Percentiles rank a stretch among this genome's conserved stretches.
Evolutionary conservation across 1,140 invertebrate genomes (phyloP).

Genomic region (Elysia chlorotica): DNA sequence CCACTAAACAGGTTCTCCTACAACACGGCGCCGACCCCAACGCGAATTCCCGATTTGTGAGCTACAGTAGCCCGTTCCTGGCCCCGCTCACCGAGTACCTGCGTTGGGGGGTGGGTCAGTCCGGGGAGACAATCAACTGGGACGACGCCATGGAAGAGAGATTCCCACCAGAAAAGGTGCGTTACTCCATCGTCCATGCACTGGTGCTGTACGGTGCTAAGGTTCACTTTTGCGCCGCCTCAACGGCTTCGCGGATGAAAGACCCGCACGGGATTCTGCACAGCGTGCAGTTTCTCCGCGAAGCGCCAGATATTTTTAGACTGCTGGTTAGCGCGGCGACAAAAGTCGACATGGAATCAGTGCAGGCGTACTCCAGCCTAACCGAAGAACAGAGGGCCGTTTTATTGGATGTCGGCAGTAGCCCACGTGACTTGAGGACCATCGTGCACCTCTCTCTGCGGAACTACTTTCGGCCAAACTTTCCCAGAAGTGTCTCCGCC

Average conservation of each 20-base stretch:
- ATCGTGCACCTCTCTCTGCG: conserved; percentile 30
- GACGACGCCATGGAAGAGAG: too few species aligned
- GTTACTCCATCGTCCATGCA: conserved; percentile 72
- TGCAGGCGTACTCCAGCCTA: conserved; percentile 26
- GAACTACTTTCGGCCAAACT: conserved; percentile 14
- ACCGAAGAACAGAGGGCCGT: conserved; percentile 27
- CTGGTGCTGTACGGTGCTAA: conserved; percentile 79
- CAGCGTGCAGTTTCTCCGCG: conserved; percentile 31
- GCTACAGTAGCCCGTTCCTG: conserved; percentile 62
- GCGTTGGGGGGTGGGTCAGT: conserved; percentile 69
- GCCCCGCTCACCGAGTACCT: conserved; percentile 84
- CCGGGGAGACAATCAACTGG: too few species aligned
- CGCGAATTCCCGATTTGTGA: conserved; percentile 68
- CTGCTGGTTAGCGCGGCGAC: conserved; percentile 32
- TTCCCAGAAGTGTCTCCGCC: conserved; percentile 30
- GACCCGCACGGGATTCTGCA: conserved; percentile 49
- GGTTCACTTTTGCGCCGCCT: conserved; percentile 37
- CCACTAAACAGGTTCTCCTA: conserved; percentile 72
- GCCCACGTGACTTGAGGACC: conserved; percentile 38
- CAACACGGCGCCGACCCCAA: conserved; percentile 61
- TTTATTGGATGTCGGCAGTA: conserved; percentile 18
- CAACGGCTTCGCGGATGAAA: conserved; percentile 21
- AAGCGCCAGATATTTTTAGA: conserved; percentile 34
- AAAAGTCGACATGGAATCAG: conserved; percentile 32
- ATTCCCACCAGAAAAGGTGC: conserved; percentile 70